These are phyloP conservation scores for Thymelicus lineola DNA, from an alignment of 2,888 invertebrate genomes.

Conservation along the genomic window DNA sequence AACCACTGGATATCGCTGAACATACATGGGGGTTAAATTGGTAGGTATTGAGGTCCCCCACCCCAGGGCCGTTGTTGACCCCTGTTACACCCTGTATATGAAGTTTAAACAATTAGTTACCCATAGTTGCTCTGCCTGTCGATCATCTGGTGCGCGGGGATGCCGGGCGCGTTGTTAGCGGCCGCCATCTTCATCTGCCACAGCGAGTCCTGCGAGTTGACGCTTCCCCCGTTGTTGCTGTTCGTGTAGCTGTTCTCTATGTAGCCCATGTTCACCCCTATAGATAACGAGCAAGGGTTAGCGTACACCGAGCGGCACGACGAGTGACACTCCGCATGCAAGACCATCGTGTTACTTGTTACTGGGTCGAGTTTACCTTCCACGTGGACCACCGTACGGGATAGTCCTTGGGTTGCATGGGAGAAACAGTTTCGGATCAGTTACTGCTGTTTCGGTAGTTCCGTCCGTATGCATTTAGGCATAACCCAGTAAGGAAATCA, in stretches of 20 bases:
- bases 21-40: no score
- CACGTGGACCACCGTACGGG: slow-evolving; percentile 55
- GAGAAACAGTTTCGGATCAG: slow-evolving; percentile 36
- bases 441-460: not conserved
- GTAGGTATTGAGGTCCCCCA: no score
- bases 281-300: slow-evolving; percentile 26
- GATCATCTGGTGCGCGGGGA: slow-evolving; percentile 78
- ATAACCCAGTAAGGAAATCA: slow-evolving; percentile 1
- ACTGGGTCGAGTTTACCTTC: slow-evolving; percentile 57
- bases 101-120: slow-evolving; percentile 44
- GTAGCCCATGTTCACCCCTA: slow-evolving; percentile 95
- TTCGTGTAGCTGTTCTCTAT: slow-evolving; percentile 97
- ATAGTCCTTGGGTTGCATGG: slow-evolving; percentile 55
- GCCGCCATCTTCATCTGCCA: slow-evolving; percentile 97
- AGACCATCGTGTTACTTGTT: slow-evolving; percentile 43
- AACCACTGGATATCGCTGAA: no score
- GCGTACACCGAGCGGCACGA: not conserved
- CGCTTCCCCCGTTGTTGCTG: slow-evolving; percentile 97
- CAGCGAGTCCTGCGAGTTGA: slow-evolving; percentile 96
- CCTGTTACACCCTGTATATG: no score
- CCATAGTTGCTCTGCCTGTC: slow-evolving; percentile 89
- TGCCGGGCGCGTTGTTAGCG: slow-evolving; percentile 88
- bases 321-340: slow-evolving; percentile 42
- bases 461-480: not conserved
- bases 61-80: no score